Evolutionary conservation across 2,113 vertebrate genomes (phyloP).

Genomic region (Lipotes vexillifer): DNA sequence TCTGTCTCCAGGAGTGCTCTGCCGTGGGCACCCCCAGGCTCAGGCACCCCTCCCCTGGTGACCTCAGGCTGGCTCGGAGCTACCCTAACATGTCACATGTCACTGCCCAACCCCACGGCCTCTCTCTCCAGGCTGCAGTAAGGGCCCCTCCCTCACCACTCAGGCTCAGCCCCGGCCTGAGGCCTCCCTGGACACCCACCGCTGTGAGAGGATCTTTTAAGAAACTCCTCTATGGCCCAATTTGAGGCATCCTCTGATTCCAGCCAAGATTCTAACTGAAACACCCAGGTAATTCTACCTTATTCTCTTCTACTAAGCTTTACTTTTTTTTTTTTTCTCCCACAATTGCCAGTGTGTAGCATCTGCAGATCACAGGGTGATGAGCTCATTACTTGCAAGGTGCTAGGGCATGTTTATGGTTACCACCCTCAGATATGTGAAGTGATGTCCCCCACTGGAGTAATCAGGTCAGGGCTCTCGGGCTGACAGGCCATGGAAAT

Average conservation of each 20-base stretch:
- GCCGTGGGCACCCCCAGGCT: fast-evolving
- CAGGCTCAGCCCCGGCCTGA: neutral
- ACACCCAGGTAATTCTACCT: neutral
- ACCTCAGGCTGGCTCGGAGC: neutral
- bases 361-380: fast-evolving
- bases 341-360: fast-evolving
- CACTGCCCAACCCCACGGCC: neutral
- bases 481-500: neutral
- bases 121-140: neutral
- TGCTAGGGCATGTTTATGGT: neutral
- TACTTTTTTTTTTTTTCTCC: neutral
- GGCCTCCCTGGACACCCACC: neutral
- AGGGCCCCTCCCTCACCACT: neutral
- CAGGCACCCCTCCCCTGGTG: neutral
- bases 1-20: neutral
- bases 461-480: neutral
- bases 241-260: neutral
- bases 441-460: fast-evolving
- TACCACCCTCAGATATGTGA: neutral
- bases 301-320: neutral
- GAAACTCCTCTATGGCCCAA: neutral
- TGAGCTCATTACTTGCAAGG: fast-evolving
- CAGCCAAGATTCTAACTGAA: too few species aligned
- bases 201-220: neutral
- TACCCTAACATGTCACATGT: fast-evolving